Base-by-base conservation (phyloP, 2,797 vertebrate genomes). In the Bradypodion ventrale region DNA sequence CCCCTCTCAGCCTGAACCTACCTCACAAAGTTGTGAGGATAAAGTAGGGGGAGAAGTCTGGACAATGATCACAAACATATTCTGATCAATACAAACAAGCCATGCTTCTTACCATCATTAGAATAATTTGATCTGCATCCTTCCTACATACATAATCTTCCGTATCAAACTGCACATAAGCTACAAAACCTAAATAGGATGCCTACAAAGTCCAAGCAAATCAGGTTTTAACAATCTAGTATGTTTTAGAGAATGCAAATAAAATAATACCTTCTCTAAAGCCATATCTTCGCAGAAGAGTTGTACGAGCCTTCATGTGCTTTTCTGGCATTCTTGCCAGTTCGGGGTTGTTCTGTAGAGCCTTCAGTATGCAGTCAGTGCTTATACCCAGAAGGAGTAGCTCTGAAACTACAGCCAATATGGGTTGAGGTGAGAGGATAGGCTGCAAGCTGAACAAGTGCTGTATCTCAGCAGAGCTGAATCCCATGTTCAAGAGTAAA, bases 331-430 rank as follows among this genome's bases (percentile, higher is more conserved):
- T 63, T 6, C 56, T 91, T 92, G 95, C 92, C 19, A 99, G 87
- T 3, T 94, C 95, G 1, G 98, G 97, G 84, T 95, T 97, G 78
- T 94, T 97, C 85, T 96, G 93, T 90, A 98, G 62, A 29, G 95
- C 69, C 3, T 91, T 94, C 40, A 93, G 76, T 23, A 96, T 93
- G 37, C 93, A 97, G 68, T 94, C 92, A 0, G 96, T 89, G 40
- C 94, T 96, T 66, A 99, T 86, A 1, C 98, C 98, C 85, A 99
- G 81, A 32, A 95, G 90, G 2, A 97, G 87, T 5, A 99, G 93
- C 35, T 93, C 90, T 16, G 94, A 93, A 75, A 97, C 90, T 16
- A 95, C 84, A 3, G 93, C 91, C 69, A 95, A 81, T 49, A 92
- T 66, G 2, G 93, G 88, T 62, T 77, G 86, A 21, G 75, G 83